Evolutionary conservation across 2,113 vertebrate species (phyloP).

Genomic region (Lathamus discolor): DNA sequence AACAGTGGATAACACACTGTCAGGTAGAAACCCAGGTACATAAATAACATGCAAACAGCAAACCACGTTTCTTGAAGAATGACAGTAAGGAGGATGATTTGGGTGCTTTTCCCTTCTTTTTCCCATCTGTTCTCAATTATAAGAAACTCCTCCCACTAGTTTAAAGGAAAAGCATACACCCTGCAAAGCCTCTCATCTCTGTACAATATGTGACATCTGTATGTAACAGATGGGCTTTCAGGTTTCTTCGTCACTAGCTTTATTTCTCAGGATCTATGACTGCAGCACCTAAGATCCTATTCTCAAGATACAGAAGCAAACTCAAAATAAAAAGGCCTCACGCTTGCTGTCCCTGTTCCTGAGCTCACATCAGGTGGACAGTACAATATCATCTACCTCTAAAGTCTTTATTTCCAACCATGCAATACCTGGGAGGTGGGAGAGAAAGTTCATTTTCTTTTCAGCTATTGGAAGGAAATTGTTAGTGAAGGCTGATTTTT

Average conservation of each 20-base stretch:
- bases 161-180: slow-evolving; percentile 59
- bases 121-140: slow-evolving; percentile 73
- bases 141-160: slow-evolving; percentile 62
- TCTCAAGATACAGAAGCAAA: neutral
- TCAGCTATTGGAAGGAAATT: neutral
- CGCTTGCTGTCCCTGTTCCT: neutral
- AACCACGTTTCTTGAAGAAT: slow-evolving; percentile 30
- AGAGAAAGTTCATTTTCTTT: neutral
- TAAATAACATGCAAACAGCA: slow-evolving; percentile 1
- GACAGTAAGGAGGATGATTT: slow-evolving; percentile 48
- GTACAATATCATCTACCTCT: neutral
- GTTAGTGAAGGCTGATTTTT: neutral
- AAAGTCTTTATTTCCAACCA: neutral
- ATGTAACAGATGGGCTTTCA: slow-evolving; percentile 75
- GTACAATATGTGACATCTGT: slow-evolving; percentile 73
- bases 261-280: slow-evolving; percentile 58
- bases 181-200: slow-evolving; percentile 61
- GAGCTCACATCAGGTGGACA: neutral
- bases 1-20: neutral
- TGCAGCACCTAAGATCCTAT: slow-evolving; percentile 60
- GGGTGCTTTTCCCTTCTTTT: slow-evolving; percentile 44
- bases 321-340: neutral
- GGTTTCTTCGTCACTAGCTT: slow-evolving; percentile 65
- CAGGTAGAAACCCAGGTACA: neutral
- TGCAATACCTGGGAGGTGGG: neutral